Base-by-base conservation (phyloP, 2,113 vertebrate genomes). In the Cairina moschata region DNA sequence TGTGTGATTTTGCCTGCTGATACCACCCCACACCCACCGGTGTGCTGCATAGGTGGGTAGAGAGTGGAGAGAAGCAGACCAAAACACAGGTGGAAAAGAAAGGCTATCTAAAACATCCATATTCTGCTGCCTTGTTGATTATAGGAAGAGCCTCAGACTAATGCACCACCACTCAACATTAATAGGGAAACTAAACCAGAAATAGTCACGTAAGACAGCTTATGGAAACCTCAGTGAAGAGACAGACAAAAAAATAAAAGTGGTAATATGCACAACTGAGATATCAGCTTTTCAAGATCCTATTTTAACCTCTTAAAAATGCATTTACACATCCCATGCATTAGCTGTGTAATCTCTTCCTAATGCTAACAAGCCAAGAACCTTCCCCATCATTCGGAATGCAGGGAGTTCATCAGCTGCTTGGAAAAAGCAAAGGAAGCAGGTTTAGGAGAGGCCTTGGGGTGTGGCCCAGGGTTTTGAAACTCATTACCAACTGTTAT, bases 241-340 rank as follows among this genome's bases (percentile, higher is more conserved):
- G 38, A 40, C 18, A 92, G 83, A 81, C 60, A 62, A 17, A 55
- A 55, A 85, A 59, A 23, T 29, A 38, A 72, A 40, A 3, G 52
- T 21, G 7, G 18, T 40, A 44, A 68, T 60, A 56, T 17, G 32
- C 31, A 66, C 22, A 59, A 22, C 17, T 66, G 34, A 50, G 63
- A 66, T 40, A 65, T 6, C 38, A 76, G 8, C 22, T 36, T 76
- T 93, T 59, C 58, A 75, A 38, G 17, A 80, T 65, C 31, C 59
- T 93, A 55, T 58, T 90, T 91, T 69, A 83, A 78, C 13, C 31
- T 77, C 31, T 17, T 71, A 54, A 91, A 94, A 88, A 89, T 59
- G 13, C 31, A 66, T 54, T 86, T 58, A 42, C 68, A 88, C 68
- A 80, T 73, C 63, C 83, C 62, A 78, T 54, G 76, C 6, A 3